Percentiles rank a stretch among this genome's conserved stretches.
These are phyloP conservation scores for Dromococcyx pavoninus DNA, from an alignment of 2,797 vertebrate species.

Conservation along the genomic window DNA sequence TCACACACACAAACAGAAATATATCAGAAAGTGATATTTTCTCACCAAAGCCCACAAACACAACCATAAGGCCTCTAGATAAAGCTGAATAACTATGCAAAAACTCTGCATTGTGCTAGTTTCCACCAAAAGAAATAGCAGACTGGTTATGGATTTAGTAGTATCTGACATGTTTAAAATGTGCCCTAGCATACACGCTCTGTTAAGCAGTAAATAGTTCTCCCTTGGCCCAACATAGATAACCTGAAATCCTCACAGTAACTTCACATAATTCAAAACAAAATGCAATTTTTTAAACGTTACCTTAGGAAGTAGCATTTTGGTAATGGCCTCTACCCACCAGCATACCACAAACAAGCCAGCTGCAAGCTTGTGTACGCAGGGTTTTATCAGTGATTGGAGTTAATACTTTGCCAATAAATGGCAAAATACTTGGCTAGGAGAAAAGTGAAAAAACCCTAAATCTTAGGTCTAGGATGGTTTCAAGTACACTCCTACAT, in stretches of 20 bases:
- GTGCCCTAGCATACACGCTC: neutral
- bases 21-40: neutral
- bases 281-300: neutral
- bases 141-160: neutral
- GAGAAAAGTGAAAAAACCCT: neutral
- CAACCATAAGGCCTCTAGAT: neutral
- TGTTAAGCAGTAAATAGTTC: neutral
- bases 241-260: neutral
- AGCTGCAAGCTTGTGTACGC: neutral
- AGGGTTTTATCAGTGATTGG: neutral
- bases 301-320: neutral
- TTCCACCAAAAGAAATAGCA: neutral
- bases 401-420: neutral
- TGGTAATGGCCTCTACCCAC: neutral
- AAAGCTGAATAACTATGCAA: neutral
- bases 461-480: neutral
- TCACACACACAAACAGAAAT: neutral
- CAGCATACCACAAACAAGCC: accelerated
- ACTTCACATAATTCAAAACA: neutral
- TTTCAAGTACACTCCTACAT: neutral
- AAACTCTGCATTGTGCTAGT: neutral
- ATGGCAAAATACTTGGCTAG: neutral
- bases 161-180: accelerated
- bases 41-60: neutral
- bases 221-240: neutral